Evolutionary conservation across 2,113 vertebrate genomes (phyloP), one percentile per base, ranked within the genome.

Genomic region (Triplophysa tibetana): DNA sequence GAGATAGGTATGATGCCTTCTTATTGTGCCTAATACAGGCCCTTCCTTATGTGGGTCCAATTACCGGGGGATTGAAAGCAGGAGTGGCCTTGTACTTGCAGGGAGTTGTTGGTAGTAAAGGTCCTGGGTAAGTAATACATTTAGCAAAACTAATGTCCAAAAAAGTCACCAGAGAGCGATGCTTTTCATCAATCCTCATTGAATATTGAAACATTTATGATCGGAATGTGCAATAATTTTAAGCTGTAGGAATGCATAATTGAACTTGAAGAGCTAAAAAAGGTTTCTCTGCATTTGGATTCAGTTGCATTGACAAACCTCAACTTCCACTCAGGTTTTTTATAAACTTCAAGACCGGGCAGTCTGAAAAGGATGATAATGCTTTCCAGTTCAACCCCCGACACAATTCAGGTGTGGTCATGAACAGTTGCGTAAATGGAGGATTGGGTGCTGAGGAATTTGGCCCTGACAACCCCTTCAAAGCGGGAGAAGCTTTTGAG

Each of bases 271-370:
- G 0, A 2, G 43, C 0, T 11, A 23, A 9, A 72, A 54, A 0
- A 19, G 0, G 8, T 56, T 21, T 62, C 24, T 33, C 45, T 56
- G 8, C 29, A n/a, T 12, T 29, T 19, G 21, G 3, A 75, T 43
- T 38, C 11, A 21, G 48, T 50, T 14, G 48, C 2, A 9, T 61
- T 45, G 38, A 11, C 1, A 45, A 2, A 12, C 52, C 12, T 67
- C 4, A 68, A 29, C 26, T 26, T 65, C 7, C 4, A 16, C 13
- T 12, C 29, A 82, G 80, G 2, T 82, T 82, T 77, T 4, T 0
- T 1, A 29, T 82, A 0, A 65, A 82, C 70, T 82, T 82, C 8
- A 66, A 73, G 54, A 82, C 67, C 0, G 81, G 81, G 17, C 9
- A 12, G 8, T 56, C 60, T 56, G 48, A 41, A 4, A 26, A 14